Evolutionary conservation across 1,140 invertebrate genomes (phyloP), one percentile per base, ranked within the genome.

Genomic region (Odontomachus brunneus): DNA sequence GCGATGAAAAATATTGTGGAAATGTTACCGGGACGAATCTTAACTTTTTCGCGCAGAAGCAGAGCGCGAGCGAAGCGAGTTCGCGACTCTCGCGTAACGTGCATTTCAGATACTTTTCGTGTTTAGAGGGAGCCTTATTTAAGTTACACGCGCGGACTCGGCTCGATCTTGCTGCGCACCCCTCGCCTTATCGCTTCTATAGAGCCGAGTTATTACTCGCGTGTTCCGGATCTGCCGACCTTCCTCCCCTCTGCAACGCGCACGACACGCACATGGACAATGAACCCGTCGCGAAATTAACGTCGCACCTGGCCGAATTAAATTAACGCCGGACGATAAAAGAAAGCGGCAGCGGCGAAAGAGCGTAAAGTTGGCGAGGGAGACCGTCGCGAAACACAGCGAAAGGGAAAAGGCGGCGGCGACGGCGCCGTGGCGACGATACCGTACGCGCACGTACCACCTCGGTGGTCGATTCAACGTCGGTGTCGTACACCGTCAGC

Each of bases 381-480:
- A n/a, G n/a, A n/a, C n/a, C n/a, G n/a, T n/a, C n/a, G n/a, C n/a
- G n/a, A n/a, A n/a, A n/a, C n/a, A 51, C 11, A 51, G 17, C 57
- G n/a, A 57, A 11, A 19, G 11, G 17, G 14, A 1, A 48, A 57
- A 44, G 44, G 65, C n/a, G 44, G 53, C 51, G 38, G 75, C n/a
- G n/a, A 17, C 53, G n/a, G 60, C 57, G 59, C 53, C 53, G 67
- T 55, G 62, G n/a, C 59, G 83, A 73, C 72, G 75, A 65, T 74
- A 76, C 44, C 65, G 33, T 44, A 44, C 38, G 38, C 38, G 38
- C n/a, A 5, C 2, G 26, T 29, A 63, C 60, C 19, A 11, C 7
- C 60, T 63, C 71, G 86, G 81, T 86, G 86, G 81, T 86, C 84
- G 85, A 85, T 87, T 85, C 85, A 22, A 57, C 55, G 73, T 67